Evolutionary conservation across 2,797 vertebrate species (phyloP), one percentile per base, ranked within the genome.

Genomic region (Lycodopsis pacificus): DNA sequence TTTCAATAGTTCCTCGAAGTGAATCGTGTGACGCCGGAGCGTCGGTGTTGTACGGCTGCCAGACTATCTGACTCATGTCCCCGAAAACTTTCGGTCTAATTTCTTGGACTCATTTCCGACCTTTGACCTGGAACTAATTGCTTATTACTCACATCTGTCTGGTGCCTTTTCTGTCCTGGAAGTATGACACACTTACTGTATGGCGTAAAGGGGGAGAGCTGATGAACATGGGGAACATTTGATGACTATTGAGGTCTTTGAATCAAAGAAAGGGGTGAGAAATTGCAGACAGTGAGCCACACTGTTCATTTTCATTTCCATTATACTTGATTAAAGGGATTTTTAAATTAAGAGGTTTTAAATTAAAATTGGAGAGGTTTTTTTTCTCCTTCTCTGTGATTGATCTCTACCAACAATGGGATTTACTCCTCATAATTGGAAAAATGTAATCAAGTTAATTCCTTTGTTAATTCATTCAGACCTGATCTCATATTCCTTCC

Each of bases 371-470:
- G 73, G 49, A 34, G 19, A 65, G 20, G 0, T 46, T 46, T 54
- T 34, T 74, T 82, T 78, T 89, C 73, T 74, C 49, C 59, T 82
- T 68, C 78, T 38, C 71, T 15, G 2, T 73, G 84, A 91, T 89
- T 90, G 87, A 92, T 92, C 82, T 89, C 48, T 76, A 68, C 75
- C 68, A 87, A 88, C 85, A 91, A 78, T 82, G 69, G 89, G 88
- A 88, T 93, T 91, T 90, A 79, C 84, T 86, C 73, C 25, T 85
- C 65, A 86, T 92, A 91, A 91, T 91, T 93, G 84, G 83, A 84
- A 91, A 91, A 89, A 88, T 81, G 63, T 82, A 86, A 92, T 92
- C 89, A 91, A 85, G 86, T 89, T 92, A 86, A 92, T 89, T 88
- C 77, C 53, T 90, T 85, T 84, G 85, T 89, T 89, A 90, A 91